Base-by-base conservation (phyloP, 2,888 invertebrate genomes). In the Leuctra nigra region DNA sequence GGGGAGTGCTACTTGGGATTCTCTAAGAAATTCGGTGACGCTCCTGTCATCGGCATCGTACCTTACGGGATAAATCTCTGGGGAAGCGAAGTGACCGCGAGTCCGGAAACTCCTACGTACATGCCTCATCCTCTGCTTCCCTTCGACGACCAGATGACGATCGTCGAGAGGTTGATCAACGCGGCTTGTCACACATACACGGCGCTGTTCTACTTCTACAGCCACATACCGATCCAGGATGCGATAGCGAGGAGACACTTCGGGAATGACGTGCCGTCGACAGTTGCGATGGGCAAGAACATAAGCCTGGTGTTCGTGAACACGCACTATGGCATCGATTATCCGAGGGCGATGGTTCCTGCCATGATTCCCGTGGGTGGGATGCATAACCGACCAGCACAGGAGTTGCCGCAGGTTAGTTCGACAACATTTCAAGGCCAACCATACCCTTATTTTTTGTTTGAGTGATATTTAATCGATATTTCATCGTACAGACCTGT, bases 221-320 rank as follows among this genome's bases (percentile, higher is more conserved):
- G 29, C n/a, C 46, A 59, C 29, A 33, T 59, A 2, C 60, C 56
- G 6, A 11, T 18, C 4, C 38, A 56, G 52, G 55, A 63, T 18
- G 14, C 9, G 4, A 41, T 60, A 9, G 57, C 41, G 2, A 55
- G 61, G 25, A 23, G 59, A 14, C 59, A 63, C 36, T 63, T 64
- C 39, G 65, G 64, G 9, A 56, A 61, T 4, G 55, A 56, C n/a
- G 39, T 54, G 7, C 62, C 62, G 1, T 23, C 59, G 0, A 38
- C 64, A 68, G 24, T 74, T 73, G 65, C 75, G 73, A 63, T 77
- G 61, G 75, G 76, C 18, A 74, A 75, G 66, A 69, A 67, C 50
- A 58, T 72, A n/a, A 69, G 72, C 39, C 64, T 75, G 66, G 36
- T 75, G 18, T 69, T 76, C 59, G 35, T 73, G 1, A 76, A 76